Evolutionary conservation across 2,113 vertebrate species (phyloP).

Genomic region (Thermophis baileyi): DNA sequence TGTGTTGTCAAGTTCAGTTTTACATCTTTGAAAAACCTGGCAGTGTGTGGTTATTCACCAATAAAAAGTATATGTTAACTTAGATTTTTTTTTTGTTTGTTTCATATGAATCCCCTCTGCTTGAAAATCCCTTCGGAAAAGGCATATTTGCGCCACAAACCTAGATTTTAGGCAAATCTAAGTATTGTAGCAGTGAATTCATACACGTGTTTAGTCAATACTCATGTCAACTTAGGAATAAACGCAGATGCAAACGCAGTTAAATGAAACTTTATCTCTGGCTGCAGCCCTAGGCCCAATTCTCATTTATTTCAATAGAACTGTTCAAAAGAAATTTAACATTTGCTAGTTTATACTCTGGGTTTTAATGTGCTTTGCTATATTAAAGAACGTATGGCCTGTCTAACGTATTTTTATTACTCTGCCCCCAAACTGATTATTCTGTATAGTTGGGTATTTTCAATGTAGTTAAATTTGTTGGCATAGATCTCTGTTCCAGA

Average conservation of each 20-base stretch:
- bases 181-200: not conserved
- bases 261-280: not conserved
- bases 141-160: not conserved
- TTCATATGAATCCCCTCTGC: not conserved
- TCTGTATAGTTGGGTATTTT: not conserved
- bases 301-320: not conserved
- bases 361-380: not conserved
- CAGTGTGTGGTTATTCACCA: not conserved
- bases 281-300: not conserved
- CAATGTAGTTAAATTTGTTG: constrained; percentile 13
- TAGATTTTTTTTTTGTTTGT: not conserved
- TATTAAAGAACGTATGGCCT: not conserved
- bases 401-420: not conserved
- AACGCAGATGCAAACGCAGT: not conserved
- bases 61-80: not conserved
- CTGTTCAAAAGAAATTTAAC: not conserved
- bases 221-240: not conserved
- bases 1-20: not conserved
- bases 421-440: not conserved
- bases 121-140: not conserved
- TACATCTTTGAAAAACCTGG: not conserved
- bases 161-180: not conserved
- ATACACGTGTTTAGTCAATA: not conserved
- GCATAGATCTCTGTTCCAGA: not conserved
- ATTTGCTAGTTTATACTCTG: not conserved